A percentile compares a stretch with the other conserved stretches of the same genome.
Conservation (phyloP, 1,140 invertebrate species). For the Habropoda laboriosa region DNA sequence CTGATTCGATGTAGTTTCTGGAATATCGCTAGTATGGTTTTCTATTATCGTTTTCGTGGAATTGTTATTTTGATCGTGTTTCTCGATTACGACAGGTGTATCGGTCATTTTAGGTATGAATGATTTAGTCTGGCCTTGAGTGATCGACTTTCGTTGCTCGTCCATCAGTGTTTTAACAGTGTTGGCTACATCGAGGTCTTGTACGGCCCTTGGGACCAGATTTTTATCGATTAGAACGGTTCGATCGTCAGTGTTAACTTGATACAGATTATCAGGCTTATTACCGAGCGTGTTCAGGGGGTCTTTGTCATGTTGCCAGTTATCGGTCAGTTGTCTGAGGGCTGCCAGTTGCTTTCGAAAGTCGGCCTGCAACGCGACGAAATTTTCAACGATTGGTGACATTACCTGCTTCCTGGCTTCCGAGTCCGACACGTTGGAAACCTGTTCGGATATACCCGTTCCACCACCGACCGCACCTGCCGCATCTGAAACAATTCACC, state of each 20-base stretch:
- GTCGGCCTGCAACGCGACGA: conserved; percentile 76
- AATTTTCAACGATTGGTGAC: conserved; percentile 74
- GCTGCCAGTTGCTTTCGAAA: conserved; percentile 76
- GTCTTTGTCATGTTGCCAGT: conserved; percentile 74
- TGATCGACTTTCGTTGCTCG: conserved; percentile 7
- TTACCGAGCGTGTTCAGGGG: conserved; percentile 64
- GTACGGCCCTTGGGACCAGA: conserved; percentile 54
- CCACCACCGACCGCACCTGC: conserved; percentile 65
- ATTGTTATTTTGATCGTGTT: background rate
- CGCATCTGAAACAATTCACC: conserved; percentile 62
- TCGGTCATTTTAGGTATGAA: background rate
- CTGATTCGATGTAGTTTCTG: background rate
- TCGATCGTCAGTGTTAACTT: conserved; percentile 43
- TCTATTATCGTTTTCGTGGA: background rate
- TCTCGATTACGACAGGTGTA: background rate
- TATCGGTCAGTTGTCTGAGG: conserved; percentile 73
- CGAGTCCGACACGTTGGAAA: conserved; percentile 69
- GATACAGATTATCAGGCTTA: conserved; percentile 66
- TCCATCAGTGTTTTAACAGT: conserved; percentile 40
- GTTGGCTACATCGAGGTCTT: conserved; percentile 46
- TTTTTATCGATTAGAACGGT: conserved; percentile 62
- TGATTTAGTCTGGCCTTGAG: conserved; percentile 13
- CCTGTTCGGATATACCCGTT: conserved; percentile 61
- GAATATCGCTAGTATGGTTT: background rate
- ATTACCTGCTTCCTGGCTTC: conserved; percentile 80